Evolutionary conservation across 2,797 vertebrate species (phyloP).

Genomic region (Mormyrus hasselquistii): DNA sequence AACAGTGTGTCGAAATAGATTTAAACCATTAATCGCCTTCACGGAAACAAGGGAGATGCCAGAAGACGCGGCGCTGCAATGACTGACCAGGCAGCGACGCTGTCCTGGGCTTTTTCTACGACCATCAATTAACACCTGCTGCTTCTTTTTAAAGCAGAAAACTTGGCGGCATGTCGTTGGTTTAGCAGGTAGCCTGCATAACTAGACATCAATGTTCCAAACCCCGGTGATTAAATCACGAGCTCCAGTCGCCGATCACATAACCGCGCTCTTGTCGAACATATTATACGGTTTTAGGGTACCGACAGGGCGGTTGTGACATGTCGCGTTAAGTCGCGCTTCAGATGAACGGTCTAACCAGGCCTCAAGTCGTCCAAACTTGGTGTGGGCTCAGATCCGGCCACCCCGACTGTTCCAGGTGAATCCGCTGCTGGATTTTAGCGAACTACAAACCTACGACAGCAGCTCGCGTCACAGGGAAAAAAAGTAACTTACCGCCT

Average conservation of each 20-base stretch:
- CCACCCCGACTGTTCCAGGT: background rate
- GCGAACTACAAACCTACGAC: background rate
- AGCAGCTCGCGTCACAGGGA: background rate
- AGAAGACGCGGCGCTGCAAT: background rate
- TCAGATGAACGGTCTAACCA: background rate
- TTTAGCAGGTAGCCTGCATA: background rate
- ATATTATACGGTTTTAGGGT: background rate
- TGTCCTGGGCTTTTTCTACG: background rate
- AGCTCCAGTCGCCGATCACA: background rate
- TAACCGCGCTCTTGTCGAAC: background rate
- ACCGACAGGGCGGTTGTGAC: background rate
- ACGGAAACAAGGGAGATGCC: background rate
- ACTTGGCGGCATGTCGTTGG: background rate
- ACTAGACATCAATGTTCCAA: background rate
- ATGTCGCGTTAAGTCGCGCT: background rate
- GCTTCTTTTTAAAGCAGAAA: background rate
- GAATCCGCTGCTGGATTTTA: background rate
- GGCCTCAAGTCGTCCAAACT: background rate
- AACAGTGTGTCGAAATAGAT: background rate
- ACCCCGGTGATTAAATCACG: background rate
- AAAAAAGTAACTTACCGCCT: constrained; percentile 42
- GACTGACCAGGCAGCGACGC: background rate
- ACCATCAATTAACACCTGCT: background rate
- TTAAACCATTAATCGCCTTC: background rate
- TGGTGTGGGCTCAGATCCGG: background rate